These are phyloP conservation scores for Microctenopoma stevenorrisi DNA, from an alignment of 2,797 vertebrate species.

Conservation along the genomic window DNA sequence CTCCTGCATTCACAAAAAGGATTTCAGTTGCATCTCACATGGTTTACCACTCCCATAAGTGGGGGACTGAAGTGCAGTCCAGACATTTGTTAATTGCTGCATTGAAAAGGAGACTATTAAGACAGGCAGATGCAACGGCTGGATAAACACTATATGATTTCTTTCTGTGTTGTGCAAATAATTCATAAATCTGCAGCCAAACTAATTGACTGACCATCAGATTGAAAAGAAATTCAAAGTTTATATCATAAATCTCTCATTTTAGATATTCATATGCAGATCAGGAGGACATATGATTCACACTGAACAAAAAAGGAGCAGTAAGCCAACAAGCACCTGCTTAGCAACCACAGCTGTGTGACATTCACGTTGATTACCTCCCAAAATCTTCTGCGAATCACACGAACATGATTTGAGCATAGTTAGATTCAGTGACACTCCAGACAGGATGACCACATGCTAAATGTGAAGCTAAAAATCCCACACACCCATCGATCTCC, in stretches of 20 bases:
- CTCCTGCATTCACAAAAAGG: conserved; percentile 15
- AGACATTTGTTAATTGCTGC: conserved; percentile 42
- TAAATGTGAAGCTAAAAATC: background rate
- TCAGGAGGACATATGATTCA: conserved; percentile 10
- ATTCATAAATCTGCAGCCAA: conserved; percentile 16
- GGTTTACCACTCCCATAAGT: conserved; percentile 53
- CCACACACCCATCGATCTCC: background rate
- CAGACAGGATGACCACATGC: background rate
- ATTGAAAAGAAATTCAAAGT: conserved; percentile 7
- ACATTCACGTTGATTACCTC: conserved; percentile 45
- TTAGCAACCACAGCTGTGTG: conserved; percentile 36
- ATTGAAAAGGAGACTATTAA: conserved; percentile 37
- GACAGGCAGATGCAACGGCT: conserved; percentile 37
- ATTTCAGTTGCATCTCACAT: background rate
- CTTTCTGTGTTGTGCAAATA: conserved; percentile 12
- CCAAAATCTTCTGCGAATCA: conserved; percentile 21
- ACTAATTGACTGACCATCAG: conserved; percentile 5
- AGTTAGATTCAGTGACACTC: background rate
- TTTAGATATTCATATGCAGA: background rate
- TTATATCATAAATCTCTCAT: conserved; percentile 20
- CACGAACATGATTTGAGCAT: conserved; percentile 28
- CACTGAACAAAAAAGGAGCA: background rate
- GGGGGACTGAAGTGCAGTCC: conserved; percentile 67
- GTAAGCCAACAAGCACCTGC: conserved; percentile 37
- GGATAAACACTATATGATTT: conserved; percentile 16